Conservation (phyloP, 2,888 invertebrate species). For the Gastrophysa polygoni region DNA sequence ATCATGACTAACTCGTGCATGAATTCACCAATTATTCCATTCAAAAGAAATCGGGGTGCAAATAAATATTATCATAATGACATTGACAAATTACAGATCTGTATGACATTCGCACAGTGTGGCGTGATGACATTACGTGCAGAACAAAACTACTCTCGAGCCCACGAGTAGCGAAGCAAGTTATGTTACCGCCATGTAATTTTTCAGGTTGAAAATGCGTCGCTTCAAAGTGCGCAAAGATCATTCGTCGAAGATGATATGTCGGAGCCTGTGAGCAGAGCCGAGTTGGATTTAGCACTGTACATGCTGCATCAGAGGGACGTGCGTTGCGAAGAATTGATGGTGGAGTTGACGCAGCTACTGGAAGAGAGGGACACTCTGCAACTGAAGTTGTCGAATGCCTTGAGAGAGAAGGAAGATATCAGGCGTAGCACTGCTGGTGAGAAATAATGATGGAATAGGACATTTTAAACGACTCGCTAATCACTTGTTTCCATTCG, state of each 20-base stretch:
- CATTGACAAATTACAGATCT: no score
- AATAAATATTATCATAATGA: no score
- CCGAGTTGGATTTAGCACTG: slow-evolving; percentile 78
- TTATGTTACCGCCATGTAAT: no score
- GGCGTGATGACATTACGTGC: no score
- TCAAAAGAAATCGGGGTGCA: no score
- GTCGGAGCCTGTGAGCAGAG: slow-evolving; percentile 56
- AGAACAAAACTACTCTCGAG: no score
- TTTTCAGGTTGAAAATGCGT: slow-evolving; percentile 2
- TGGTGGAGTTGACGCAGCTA: slow-evolving; percentile 80
- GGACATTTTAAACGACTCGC: no score
- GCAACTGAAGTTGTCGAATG: slow-evolving; percentile 81
- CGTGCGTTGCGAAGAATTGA: slow-evolving; percentile 84
- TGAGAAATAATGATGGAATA: neutral
- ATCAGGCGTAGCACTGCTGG: slow-evolving; percentile 53
- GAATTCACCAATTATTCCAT: no score
- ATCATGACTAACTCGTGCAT: no score
- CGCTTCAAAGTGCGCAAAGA: slow-evolving; percentile 16
- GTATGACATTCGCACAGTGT: no score
- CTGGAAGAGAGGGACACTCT: slow-evolving; percentile 85
- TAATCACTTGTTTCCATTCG: no score
- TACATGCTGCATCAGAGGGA: slow-evolving; percentile 88
- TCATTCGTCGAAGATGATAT: slow-evolving; percentile 39
- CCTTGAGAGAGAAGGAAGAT: slow-evolving; percentile 76
- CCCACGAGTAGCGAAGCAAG: no score